These are phyloP conservation scores for Chlorodrepanis virens DNA, from an alignment of 2,113 vertebrate species.

Conservation along the genomic window DNA sequence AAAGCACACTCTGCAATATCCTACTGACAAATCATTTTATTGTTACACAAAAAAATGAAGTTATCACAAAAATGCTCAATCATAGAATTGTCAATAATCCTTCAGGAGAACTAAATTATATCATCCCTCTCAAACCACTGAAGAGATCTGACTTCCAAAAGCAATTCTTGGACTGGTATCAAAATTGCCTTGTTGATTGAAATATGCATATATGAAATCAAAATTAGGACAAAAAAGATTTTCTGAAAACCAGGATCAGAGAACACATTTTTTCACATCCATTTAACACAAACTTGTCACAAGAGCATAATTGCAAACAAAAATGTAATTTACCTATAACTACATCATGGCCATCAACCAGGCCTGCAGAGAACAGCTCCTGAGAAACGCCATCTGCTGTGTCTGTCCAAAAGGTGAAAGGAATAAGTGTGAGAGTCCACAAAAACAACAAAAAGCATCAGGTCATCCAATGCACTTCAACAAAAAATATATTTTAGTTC, in stretches of 20 bases:
- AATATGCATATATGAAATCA: constrained; percentile 22
- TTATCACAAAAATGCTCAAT: background rate
- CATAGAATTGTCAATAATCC: background rate
- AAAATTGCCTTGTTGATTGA: background rate
- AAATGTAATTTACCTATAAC: constrained; percentile 89
- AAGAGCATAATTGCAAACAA: constrained; percentile 59
- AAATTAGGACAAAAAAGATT: constrained; percentile 36
- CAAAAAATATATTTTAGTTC: constrained; percentile 28
- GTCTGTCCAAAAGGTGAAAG: constrained; percentile 82
- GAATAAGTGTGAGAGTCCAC: constrained; percentile 62
- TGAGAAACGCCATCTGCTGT: constrained; percentile 98
- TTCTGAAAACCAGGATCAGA: background rate
- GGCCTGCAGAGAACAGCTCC: constrained; percentile 96
- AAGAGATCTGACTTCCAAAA: constrained; percentile 7
- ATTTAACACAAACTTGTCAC: constrained; percentile 47
- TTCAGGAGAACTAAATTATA: background rate
- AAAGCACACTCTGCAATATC: background rate
- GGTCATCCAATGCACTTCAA: constrained; percentile 46
- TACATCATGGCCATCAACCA: constrained; percentile 95
- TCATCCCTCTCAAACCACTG: background rate
- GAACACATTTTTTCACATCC: constrained; percentile 45
- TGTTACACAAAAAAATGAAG: background rate
- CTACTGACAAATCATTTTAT: background rate
- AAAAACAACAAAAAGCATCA: constrained; percentile 46
- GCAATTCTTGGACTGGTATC: background rate